Base-by-base conservation (phyloP, 1,140 invertebrate genomes). In the Drosophila rhopaloa region DNA sequence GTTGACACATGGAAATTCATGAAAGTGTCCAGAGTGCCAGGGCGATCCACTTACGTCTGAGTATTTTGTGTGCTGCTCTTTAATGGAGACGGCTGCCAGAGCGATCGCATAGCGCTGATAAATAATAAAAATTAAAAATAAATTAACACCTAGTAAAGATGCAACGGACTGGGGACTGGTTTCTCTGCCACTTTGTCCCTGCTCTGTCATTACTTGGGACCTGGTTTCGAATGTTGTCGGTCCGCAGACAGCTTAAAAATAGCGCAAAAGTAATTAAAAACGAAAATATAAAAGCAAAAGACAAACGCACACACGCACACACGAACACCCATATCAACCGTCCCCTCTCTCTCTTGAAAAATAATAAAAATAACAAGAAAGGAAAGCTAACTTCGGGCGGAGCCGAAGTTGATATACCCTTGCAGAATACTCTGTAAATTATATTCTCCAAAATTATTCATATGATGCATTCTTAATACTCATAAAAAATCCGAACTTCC, bases 71-170 rank as follows among this genome's bases (percentile, higher is more conserved):
- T 62, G 63, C 32, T 19, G 29, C 66, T 66, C 66, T 81, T 78
- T 68, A 62, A 80, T 67, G 79, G 55, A 44, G 43, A 53, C 81
- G 66, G 60, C 60, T 44, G 59, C 46, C 65, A 41, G 37, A 71
- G 71, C 76, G 82, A 83, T 83, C 79, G 67, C 83, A 55, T 50
- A 56, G 79, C 83, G 48, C 62, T 84, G 84, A 88, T 88, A 84
- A 88, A 88, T 88, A 88, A 88, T 88, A 88, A 88, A 88, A 88
- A 89, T 88, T 88, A 88, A 89, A 88, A 88, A 88, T 88, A 88
- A 88, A 88, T 88, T 88, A 88, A 88, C 84, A 88, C 84, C 84
- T 88, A 88, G 84, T 88, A 88, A 88, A 89, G 76, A 84, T 79
- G 41, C 78, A 51, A 50, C 38, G 59, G 55, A 43, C 38, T 65